Base-by-base conservation (phyloP, 2,113 vertebrate genomes). In the Hippocampus abdominalis region DNA sequence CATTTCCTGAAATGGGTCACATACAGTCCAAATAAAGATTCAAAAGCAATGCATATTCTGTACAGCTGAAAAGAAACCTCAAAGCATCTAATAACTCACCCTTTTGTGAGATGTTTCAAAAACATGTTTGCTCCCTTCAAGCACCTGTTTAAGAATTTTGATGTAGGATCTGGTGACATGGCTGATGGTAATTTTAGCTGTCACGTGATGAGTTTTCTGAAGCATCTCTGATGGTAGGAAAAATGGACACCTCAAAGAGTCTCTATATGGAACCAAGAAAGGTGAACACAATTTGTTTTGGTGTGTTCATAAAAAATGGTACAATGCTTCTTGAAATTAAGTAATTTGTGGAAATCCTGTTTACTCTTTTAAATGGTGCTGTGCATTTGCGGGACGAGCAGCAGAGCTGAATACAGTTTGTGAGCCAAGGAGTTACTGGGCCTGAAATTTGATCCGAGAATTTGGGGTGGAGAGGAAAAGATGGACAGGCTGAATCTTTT, bases 1-100 rank as follows among this genome's bases (percentile, higher is more conserved):
- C 84, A 84, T 87, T 90, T 90, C 84, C 88, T 88, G 75, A 66
- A 79, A 64, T 44, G 6, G 72, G 68, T 75, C 20, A 21, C 73
- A 71, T 66, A 32, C 73, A 79, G 39, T 67, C 48, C 67, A 67
- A 68, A 70, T 63, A 2, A 46, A 71, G 64, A n/a, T 36, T n/a
- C 48, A 51, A 27, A 11, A 63, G 23, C 13, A 27, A 42, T 64
- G 39, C 39, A 42, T 44, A 2, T 15, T 25, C 39, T 42, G 9
- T 6, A 23, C 61, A 42, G 36, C 42, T 44, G 62, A 40, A 23
- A 42, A 8, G n/a, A 32, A 60, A 60, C 27, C 32, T 60, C 27
- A 27, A 59, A 29, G 25, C 32, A 36, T 36, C 32, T 36, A 36
- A 36, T 36, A 36, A 36, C 32, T 59, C 25, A 7, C 56, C 25